These are phyloP conservation scores for Lepidochitona cinerea DNA, from an alignment of 2,888 invertebrate genomes.

Conservation along the genomic window DNA sequence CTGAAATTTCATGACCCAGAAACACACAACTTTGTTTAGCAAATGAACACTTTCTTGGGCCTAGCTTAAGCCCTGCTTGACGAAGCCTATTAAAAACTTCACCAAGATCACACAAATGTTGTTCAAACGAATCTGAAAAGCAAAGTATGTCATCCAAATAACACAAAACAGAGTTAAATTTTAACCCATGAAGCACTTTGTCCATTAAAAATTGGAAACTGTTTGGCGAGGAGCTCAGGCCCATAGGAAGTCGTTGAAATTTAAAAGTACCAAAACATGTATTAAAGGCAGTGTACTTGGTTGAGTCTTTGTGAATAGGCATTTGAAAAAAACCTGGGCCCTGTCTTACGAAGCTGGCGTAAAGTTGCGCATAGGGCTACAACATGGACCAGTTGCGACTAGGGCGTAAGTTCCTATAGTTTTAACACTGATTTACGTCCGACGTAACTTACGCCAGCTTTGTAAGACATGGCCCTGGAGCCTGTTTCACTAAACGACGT, in stretches of 20 bases:
- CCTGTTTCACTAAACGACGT: too few species aligned
- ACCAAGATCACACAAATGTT: not conserved
- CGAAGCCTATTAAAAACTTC: not conserved
- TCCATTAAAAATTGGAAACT: conserved; percentile 14
- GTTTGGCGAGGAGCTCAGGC: not conserved
- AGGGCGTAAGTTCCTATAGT: too few species aligned
- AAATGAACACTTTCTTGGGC: conserved; percentile 9
- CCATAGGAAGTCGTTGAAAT: conserved; percentile 8
- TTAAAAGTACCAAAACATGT: conserved; percentile 9
- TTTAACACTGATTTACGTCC: too few species aligned
- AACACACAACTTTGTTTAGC: not conserved
- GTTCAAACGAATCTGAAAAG: conserved; percentile 9
- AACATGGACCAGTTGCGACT: too few species aligned
- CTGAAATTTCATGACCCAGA: conserved; percentile 6
- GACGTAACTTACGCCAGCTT: too few species aligned
- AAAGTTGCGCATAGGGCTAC: too few species aligned
- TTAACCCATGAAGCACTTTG: conserved; percentile 4
- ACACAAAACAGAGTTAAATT: conserved; percentile 6
- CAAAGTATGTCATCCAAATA: conserved; percentile 11
- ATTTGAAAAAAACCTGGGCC: conserved; percentile 15
- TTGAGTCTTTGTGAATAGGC: not conserved
- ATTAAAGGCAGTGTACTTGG: not conserved
- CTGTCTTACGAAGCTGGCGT: too few species aligned
- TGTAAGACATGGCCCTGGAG: too few species aligned
- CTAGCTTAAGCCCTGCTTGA: conserved; percentile 4